A percentile compares a stretch with the other conserved stretches of the same genome.
Evolutionary conservation across 2,113 vertebrate genomes (phyloP).

Genomic region (Eudorcas thomsonii): DNA sequence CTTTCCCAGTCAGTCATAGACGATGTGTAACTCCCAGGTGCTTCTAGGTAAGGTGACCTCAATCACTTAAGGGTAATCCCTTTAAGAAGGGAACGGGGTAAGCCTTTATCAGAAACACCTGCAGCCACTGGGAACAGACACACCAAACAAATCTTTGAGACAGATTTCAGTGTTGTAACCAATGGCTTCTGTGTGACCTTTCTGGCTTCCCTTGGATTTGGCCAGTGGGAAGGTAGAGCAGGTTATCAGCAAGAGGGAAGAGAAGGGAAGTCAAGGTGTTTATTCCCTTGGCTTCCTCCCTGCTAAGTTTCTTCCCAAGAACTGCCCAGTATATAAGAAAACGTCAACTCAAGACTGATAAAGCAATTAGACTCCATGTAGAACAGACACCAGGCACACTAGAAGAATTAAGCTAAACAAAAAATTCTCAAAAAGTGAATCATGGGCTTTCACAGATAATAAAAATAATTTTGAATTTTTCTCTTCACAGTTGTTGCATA

Average conservation of each 20-base stretch:
- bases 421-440: not conserved
- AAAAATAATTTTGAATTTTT: constrained; percentile 21
- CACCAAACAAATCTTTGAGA: not conserved
- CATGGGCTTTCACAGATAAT: not conserved
- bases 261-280: not conserved
- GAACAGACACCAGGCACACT: not conserved
- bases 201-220: not conserved
- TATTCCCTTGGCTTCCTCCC: not conserved
- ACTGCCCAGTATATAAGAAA: not conserved
- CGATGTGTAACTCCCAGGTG: not conserved
- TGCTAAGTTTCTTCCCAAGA: not conserved
- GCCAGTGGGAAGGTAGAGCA: not conserved
- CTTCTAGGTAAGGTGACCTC: not conserved
- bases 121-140: not conserved
- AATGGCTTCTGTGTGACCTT: not conserved
- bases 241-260: not conserved
- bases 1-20: not conserved
- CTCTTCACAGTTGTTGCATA: not conserved
- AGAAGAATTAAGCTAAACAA: not conserved
- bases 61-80: not conserved
- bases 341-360: not conserved
- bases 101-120: not conserved
- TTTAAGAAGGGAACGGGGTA: not conserved
- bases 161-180: not conserved
- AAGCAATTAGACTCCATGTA: not conserved